Evolutionary conservation across 2,888 invertebrate species (phyloP), one percentile per base, ranked within the genome.

Genomic region (Meliscaeva auricollis): DNA sequence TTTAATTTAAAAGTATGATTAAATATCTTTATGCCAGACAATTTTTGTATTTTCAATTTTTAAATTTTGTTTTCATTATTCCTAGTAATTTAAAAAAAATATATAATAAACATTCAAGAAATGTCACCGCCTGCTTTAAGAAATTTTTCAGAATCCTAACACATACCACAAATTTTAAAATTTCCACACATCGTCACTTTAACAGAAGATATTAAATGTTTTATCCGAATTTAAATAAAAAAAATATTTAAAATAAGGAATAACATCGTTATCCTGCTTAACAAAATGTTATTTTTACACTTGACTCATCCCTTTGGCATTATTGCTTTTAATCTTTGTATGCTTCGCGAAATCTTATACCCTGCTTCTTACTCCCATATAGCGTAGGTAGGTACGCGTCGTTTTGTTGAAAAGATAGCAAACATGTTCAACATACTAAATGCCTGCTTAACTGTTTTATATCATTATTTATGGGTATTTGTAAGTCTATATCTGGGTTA

Each of bases 351-450:
- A 13, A 64, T 64, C 44, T 46, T 64, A 13, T 20, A 20, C n/a
- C 1, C 5, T 50, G 66, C 17, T 26, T 5, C 35, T n/a, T n/a
- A n/a, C 11, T 9, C 35, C n/a, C n/a, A n/a, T n/a, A n/a, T 11
- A 11, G 35, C 11, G 2, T 38, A 38, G 3, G 35, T 38, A 38
- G 35, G 35, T 32, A 32, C 4, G 32, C 7, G 5, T 32, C 7
- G 7, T 1, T 11, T 5, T 8, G 9, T 38, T 9, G n/a, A 50
- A 64, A 66, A 50, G 50, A 66, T 50, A 50, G 35, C 66, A 50
- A 66, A 66, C 66, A 66, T 50, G 66, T 66, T 66, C 35, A 66
- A 48, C 66, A 66, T 66, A 66, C 50, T 66, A 50, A 66, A 66
- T 50, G 50, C 66, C 66, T 66, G 50, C 66, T 50, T 66, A 50